Evolutionary conservation across 2,113 vertebrate genomes (phyloP).

Genomic region (Erythrolamprus reginae): DNA sequence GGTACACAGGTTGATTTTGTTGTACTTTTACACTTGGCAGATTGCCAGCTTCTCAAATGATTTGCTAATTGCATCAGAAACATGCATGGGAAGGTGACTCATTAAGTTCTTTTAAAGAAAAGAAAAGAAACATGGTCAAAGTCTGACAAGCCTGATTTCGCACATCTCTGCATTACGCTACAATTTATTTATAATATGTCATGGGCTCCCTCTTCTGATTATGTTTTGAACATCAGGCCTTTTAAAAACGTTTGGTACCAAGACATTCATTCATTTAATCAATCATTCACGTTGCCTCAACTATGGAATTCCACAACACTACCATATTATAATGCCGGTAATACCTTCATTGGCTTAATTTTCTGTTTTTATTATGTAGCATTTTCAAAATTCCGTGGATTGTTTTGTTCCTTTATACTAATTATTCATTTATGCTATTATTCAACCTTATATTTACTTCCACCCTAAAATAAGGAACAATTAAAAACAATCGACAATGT

Average conservation of each 20-base stretch:
- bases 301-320: not conserved
- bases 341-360: not conserved
- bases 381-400: not conserved
- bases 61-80: not conserved
- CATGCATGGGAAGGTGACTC: not conserved
- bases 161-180: not conserved
- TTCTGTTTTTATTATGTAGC: not conserved
- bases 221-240: not conserved
- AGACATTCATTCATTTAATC: not conserved
- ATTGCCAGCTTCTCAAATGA: not conserved
- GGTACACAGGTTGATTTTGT: not conserved
- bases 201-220: conserved; percentile 2
- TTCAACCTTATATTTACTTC: not conserved
- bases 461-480: not conserved
- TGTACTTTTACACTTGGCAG: not conserved
- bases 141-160: not conserved
- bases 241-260: not conserved
- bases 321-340: not conserved
- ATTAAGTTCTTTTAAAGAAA: not conserved
- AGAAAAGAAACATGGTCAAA: not conserved
- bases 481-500: not conserved
- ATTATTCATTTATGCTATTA: not conserved
- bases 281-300: not conserved
- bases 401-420: not conserved
- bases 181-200: not conserved